These are phyloP conservation scores for Heteropelma amictum DNA, from an alignment of 2,888 invertebrate genomes.

Conservation along the genomic window DNA sequence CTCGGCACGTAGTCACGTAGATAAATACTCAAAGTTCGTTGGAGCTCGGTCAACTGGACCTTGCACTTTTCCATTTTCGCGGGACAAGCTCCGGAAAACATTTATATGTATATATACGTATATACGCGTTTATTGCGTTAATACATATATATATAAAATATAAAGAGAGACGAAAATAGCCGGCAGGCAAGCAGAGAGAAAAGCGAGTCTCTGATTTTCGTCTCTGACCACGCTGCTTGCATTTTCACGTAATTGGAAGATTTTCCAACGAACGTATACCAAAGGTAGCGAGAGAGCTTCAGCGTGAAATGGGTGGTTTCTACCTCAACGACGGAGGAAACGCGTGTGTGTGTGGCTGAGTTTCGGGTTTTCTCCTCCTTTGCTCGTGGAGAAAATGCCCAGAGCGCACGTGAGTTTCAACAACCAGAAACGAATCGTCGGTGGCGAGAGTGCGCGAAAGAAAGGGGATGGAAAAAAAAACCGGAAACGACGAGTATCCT, in stretches of 20 bases:
- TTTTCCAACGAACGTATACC: slow-evolving; percentile 34
- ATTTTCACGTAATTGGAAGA: slow-evolving; percentile 54
- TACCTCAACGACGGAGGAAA: not conserved
- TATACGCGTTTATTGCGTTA: too few species aligned
- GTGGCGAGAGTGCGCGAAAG: not conserved
- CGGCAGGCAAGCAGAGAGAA: slow-evolving; percentile 12
- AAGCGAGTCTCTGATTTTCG: slow-evolving; percentile 25
- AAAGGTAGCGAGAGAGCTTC: slow-evolving; percentile 19
- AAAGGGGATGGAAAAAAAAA: not conserved
- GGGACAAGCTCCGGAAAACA: slow-evolving; percentile 5
- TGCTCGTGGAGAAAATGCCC: slow-evolving; percentile 11
- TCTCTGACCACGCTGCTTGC: slow-evolving; percentile 19
- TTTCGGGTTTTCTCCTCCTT: not conserved
- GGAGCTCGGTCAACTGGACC: slow-evolving; percentile 35
- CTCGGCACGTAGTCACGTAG: slow-evolving; percentile 62
- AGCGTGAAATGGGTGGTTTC: not conserved
- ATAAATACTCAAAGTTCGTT: slow-evolving; percentile 55
- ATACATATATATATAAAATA: not conserved
- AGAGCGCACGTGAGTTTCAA: slow-evolving; percentile 11
- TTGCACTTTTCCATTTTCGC: slow-evolving; percentile 37
- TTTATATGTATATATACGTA: not conserved
- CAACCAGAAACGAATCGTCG: not conserved
- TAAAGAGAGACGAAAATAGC: slow-evolving; percentile 33
- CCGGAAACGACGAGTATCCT: slow-evolving; percentile 16
- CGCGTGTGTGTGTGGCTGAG: not conserved